A percentile compares a stretch with the other conserved stretches of the same genome.
Conservation (phyloP, 2,113 vertebrate genomes). For the Kryptolebias marmoratus region DNA sequence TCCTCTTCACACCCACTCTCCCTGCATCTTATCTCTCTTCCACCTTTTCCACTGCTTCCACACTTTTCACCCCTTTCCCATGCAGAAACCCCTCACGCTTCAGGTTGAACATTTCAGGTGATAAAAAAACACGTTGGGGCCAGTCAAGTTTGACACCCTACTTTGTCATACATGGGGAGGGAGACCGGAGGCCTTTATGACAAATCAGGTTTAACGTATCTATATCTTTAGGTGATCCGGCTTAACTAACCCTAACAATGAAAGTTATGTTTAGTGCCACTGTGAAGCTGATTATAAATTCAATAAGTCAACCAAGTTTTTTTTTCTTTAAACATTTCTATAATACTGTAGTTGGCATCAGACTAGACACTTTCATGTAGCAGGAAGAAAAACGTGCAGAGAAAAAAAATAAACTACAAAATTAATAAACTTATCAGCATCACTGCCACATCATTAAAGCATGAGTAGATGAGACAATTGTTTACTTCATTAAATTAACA, state of each 20-base stretch:
- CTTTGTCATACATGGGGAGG: constrained; percentile 6
- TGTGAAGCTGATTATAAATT: not conserved
- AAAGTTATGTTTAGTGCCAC: not conserved
- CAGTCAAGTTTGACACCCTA: constrained; percentile 8
- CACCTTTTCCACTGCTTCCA: constrained; percentile 3
- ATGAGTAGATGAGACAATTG: not conserved
- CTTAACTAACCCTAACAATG: not conserved
- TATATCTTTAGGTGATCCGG: not conserved
- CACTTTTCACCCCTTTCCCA: not conserved
- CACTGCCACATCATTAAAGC: not conserved
- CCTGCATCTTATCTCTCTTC: constrained; percentile 19
- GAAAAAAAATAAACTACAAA: not conserved
- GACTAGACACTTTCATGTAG: too few relatives aligned
- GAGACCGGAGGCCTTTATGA: not conserved
- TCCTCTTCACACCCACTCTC: constrained; percentile 4
- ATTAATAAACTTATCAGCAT: not conserved
- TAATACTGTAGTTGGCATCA: too few relatives aligned
- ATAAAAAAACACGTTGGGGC: constrained; percentile 20
- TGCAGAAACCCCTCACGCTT: constrained; percentile 32
- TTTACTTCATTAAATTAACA: not conserved
- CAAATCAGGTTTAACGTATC: not conserved
- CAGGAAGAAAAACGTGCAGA: not conserved
- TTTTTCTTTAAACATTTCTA: too few relatives aligned
- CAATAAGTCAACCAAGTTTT: too few relatives aligned
- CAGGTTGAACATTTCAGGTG: constrained; percentile 50